Evolutionary conservation across 30 jellyfish, hydroid and myxozoan species (phyloP).

Genomic region (Pseudorhiza aurosa): DNA sequence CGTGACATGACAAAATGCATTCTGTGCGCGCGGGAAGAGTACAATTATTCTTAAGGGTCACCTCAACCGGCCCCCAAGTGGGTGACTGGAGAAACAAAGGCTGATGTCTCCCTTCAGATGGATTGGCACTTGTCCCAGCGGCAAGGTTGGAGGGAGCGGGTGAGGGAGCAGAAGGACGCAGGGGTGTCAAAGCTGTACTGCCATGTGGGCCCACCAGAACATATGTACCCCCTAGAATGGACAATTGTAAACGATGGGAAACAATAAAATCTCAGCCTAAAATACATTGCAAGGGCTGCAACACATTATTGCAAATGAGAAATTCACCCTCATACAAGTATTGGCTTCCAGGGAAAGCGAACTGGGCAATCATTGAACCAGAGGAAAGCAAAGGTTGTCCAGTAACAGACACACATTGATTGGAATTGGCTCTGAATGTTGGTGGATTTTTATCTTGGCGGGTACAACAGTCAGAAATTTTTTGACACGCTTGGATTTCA

Average conservation of each 20-base stretch:
- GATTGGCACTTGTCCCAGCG: conserved; percentile 26
- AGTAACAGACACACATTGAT: conserved; percentile 22
- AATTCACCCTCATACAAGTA: conserved; percentile 18
- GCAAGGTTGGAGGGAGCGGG: conserved; percentile 18
- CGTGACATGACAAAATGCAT: conserved; percentile 37
- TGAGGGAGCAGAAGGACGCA: conserved; percentile 11
- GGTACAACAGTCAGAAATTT: conserved; percentile 1
- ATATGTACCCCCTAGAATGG: conserved; percentile 14
- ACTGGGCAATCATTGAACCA: background rate
- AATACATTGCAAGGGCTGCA: conserved; percentile 22
- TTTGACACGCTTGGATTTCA: conserved; percentile 8
- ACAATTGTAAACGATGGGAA: conserved; percentile 26
- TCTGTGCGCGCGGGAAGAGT: conserved; percentile 31
- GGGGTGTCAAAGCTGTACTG: conserved; percentile 10
- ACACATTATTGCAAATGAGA: conserved; percentile 18
- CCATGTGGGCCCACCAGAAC: conserved; percentile 40
- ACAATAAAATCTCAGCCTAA: conserved; percentile 30
- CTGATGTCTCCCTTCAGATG: conserved; percentile 11
- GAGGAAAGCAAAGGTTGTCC: conserved; percentile 26
- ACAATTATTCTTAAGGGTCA: conserved; percentile 8
- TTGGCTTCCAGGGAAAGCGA: conserved; percentile 12
- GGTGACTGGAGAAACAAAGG: conserved; percentile 25
- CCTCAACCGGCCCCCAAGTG: conserved; percentile 36
- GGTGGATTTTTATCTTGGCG: conserved; percentile 6
- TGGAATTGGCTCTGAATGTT: conserved; percentile 30